Conservation (phyloP, 2,888 invertebrate genomes). For the Thelaira solivaga region DNA sequence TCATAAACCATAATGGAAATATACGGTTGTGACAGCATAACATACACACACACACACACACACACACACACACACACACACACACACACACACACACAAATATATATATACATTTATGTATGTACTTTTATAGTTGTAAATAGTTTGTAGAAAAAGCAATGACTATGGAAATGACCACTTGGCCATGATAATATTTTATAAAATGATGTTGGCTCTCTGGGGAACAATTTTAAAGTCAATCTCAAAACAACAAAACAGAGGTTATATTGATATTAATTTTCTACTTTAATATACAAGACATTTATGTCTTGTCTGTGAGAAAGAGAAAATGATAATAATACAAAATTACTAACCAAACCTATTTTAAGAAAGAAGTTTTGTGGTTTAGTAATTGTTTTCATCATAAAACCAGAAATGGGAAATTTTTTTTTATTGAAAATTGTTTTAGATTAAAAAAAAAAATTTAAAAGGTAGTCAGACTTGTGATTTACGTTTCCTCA, state of each 20-base stretch:
- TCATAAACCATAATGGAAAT: constrained; percentile 16
- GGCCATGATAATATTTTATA: constrained; percentile 52
- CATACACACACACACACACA: background rate
- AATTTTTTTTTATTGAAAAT: background rate
- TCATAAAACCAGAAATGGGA: background rate
- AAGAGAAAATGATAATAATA: constrained; percentile 8
- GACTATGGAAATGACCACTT: constrained; percentile 53
- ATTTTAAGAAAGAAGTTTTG: constrained; percentile 25
- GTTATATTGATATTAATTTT: constrained; percentile 57
- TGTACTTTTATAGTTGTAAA: too few relatives aligned
- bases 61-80: background rate
- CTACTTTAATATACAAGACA: constrained; percentile 43
- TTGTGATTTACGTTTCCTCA: too few relatives aligned
- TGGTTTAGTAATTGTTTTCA: constrained; percentile 17
- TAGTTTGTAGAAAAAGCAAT: constrained; percentile 6
- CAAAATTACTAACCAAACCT: background rate
- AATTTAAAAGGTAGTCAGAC: background rate
- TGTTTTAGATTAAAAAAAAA: background rate
- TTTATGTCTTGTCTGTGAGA: constrained; percentile 36
- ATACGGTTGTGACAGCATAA: background rate
- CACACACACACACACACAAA: background rate
- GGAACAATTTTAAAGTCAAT: constrained; percentile 57
- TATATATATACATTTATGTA: background rate
- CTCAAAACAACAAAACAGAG: constrained; percentile 37
- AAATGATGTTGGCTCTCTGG: constrained; percentile 46